phyloP scores from a whole-genome alignment of 2,113 vertebrate species.

The Hassar affinis region DNA sequence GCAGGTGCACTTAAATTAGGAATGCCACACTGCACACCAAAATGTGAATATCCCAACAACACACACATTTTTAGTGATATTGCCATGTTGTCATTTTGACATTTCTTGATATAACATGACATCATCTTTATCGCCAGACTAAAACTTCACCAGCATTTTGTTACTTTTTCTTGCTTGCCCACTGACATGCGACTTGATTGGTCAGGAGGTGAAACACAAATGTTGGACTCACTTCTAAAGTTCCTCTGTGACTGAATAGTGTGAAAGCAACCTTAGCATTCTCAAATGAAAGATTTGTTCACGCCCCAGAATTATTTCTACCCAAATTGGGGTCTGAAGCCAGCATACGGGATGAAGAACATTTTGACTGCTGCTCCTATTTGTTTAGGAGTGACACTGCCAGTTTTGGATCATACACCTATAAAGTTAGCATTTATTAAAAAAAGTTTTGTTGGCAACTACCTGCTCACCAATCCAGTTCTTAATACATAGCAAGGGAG shows the following conservation, averaged over 20 bases:
- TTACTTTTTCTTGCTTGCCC: not conserved
- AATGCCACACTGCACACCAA: not conserved
- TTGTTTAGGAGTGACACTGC: conserved; percentile 12
- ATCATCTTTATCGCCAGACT: not conserved
- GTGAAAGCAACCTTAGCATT: not conserved
- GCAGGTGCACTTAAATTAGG: not conserved
- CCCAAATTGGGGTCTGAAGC: not conserved
- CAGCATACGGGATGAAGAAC: not conserved
- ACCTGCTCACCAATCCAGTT: not conserved
- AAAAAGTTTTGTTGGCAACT: conserved; percentile 25
- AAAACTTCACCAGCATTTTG: not conserved
- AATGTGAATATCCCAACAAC: not conserved
- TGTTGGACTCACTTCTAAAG: not conserved
- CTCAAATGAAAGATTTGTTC: not conserved
- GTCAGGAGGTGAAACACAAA: not conserved
- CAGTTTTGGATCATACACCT: conserved; percentile 27
- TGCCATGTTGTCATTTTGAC: not conserved
- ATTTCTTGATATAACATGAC: not conserved
- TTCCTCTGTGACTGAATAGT: not conserved
- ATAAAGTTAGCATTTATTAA: conserved; percentile 22
- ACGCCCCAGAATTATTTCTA: not conserved
- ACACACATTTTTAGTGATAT: not conserved
- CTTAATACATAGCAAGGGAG: not conserved
- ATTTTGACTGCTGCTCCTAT: not conserved
- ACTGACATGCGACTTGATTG: not conserved